Conservation (phyloP, 2,888 invertebrate species). For the Zele albiditarsus region DNA sequence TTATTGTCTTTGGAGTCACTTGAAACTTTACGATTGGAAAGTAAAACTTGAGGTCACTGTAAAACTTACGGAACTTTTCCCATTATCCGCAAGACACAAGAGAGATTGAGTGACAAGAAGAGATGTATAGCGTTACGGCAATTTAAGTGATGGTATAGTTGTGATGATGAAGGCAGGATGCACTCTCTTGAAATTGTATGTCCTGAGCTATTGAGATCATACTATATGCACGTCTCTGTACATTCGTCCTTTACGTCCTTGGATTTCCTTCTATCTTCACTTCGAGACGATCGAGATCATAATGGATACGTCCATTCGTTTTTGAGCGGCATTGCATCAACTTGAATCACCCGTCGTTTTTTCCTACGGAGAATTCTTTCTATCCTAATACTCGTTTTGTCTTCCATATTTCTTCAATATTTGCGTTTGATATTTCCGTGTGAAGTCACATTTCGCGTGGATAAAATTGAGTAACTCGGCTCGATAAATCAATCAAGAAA, state of each 20-base stretch:
- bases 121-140: not conserved
- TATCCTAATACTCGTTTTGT: not conserved
- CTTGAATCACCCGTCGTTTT: not conserved
- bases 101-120: not conserved
- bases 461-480: too few species aligned
- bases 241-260: constrained; percentile 30
- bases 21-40: constrained; percentile 59
- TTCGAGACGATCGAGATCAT: not conserved
- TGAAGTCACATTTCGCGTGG: too few species aligned
- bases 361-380: not conserved
- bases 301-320: not conserved
- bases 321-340: not conserved
- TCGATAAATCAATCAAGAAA: too few species aligned
- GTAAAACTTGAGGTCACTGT: constrained; percentile 50
- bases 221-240: constrained; percentile 1
- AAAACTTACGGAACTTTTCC: constrained; percentile 50
- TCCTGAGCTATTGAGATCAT: constrained; percentile 47
- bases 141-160: not conserved
- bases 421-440: too few species aligned
- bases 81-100: constrained; percentile 39
- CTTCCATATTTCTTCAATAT: not conserved
- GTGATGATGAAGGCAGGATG: constrained; percentile 1
- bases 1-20: not conserved
- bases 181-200: constrained; percentile 42
- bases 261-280: constrained; percentile 22